Evolutionary conservation across 2,113 vertebrate species (phyloP).

Genomic region (Vidua macroura): DNA sequence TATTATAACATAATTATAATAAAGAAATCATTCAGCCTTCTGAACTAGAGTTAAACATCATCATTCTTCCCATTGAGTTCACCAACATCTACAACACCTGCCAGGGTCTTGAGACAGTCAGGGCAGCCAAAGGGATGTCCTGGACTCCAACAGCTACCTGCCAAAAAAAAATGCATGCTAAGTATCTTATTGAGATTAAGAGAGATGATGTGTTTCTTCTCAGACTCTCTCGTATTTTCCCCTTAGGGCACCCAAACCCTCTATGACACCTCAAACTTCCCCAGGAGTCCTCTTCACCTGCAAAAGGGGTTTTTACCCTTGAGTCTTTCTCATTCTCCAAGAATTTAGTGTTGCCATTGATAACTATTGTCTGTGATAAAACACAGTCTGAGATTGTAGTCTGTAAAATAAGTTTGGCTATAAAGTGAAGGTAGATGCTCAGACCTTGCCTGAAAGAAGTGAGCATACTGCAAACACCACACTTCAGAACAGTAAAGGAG

Average conservation of each 20-base stretch:
- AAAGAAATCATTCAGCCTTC: no score
- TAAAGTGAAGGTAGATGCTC: background rate
- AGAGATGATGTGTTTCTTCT: background rate
- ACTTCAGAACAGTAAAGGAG: background rate
- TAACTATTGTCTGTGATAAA: background rate
- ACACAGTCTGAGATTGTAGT: background rate
- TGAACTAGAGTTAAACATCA: no score
- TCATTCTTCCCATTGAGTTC: no score
- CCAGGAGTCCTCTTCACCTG: background rate
- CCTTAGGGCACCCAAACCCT: background rate
- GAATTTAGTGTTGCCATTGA: background rate
- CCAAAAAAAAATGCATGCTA: background rate
- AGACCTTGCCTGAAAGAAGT: background rate
- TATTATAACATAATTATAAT: no score
- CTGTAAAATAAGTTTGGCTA: background rate
- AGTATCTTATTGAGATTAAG: background rate
- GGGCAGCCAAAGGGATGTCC: no score
- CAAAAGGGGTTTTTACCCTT: background rate
- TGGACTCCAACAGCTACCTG: no score
- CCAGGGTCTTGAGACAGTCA: no score
- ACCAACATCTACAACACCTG: no score
- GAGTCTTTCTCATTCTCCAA: background rate
- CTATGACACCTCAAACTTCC: background rate
- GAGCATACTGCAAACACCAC: fast-evolving
- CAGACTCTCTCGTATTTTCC: background rate